Percentiles rank a stretch among this genome's conserved stretches.
These are phyloP conservation scores for Sarcophaga peregrina DNA, from an alignment of 1,140 invertebrate species.

Conservation along the genomic window DNA sequence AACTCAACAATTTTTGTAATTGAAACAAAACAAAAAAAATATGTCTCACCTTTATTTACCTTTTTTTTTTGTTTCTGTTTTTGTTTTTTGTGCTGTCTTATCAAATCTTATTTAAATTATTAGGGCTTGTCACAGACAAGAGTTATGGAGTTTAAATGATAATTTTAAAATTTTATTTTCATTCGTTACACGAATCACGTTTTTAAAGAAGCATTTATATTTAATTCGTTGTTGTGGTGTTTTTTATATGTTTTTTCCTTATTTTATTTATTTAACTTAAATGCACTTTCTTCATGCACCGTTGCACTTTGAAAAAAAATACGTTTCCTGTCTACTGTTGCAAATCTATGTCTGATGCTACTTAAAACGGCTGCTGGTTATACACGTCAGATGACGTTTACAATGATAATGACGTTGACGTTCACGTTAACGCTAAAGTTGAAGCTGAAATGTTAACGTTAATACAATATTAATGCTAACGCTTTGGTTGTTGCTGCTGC, in stretches of 20 bases:
- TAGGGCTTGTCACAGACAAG: background rate
- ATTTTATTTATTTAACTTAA: background rate
- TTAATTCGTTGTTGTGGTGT: background rate
- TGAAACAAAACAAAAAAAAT: background rate
- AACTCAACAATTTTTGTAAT: background rate
- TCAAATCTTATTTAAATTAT: background rate
- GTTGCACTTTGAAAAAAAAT: slow-evolving; percentile 35
- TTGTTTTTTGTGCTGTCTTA: no score
- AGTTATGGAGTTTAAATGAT: background rate
- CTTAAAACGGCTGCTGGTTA: slow-evolving; percentile 37
- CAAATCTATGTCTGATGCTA: slow-evolving; percentile 38
- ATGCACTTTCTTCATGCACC: slow-evolving; percentile 40
- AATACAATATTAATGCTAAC: no score
- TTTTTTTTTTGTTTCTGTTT: background rate
- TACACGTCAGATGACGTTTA: slow-evolving; percentile 26
- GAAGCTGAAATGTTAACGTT: no score
- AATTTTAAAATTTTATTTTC: background rate
- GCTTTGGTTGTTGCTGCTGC: background rate
- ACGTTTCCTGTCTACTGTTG: slow-evolving; percentile 38
- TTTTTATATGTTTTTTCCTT: slow-evolving; percentile 1
- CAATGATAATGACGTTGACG: background rate
- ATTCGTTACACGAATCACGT: background rate
- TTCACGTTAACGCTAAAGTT: background rate
- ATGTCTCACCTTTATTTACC: slow-evolving; percentile 16
- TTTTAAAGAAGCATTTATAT: slow-evolving; percentile 9